Percentiles rank a stretch among this genome's conserved stretches.
phyloP scores from a whole-genome alignment of 92 coral and sea anemone species.

The Zoanthus solanderi region DNA sequence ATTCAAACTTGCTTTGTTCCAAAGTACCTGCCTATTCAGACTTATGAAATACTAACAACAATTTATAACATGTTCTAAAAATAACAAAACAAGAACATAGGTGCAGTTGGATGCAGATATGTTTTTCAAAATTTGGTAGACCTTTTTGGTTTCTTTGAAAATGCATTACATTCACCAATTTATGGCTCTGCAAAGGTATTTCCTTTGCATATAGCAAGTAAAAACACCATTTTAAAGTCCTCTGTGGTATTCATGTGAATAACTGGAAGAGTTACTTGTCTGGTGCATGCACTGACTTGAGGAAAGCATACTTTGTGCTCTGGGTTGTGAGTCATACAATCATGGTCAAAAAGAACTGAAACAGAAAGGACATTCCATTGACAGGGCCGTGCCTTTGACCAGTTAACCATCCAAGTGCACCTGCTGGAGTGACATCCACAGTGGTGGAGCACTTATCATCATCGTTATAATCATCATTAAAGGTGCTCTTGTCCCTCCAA shows the following conservation, averaged over 20 bases:
- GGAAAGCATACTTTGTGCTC: conserved; percentile 57
- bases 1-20: too few species aligned
- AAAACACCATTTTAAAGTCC: conserved; percentile 42
- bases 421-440: conserved; percentile 54
- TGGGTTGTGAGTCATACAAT: conserved; percentile 54
- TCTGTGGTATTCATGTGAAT: conserved; percentile 38
- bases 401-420: conserved; percentile 57
- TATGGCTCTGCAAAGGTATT: conserved; percentile 44
- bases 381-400: conserved; percentile 63
- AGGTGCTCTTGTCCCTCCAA: too few species aligned
- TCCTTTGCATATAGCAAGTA: conserved; percentile 49
- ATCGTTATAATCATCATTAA: too few species aligned
- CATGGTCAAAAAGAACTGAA: conserved; percentile 53
- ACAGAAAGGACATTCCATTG: conserved; percentile 29
- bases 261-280: conserved; percentile 50
- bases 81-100: too few species aligned
- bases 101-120: too few species aligned
- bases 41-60: too few species aligned
- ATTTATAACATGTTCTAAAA: too few species aligned
- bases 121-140: too few species aligned
- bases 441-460: neutral
- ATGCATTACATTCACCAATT: neutral
- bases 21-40: too few species aligned
- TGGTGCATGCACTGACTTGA: conserved; percentile 40
- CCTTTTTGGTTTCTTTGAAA: too few species aligned